phyloP scores from a whole-genome alignment of 2,888 invertebrate genomes.

The Glomeris marginata region DNA sequence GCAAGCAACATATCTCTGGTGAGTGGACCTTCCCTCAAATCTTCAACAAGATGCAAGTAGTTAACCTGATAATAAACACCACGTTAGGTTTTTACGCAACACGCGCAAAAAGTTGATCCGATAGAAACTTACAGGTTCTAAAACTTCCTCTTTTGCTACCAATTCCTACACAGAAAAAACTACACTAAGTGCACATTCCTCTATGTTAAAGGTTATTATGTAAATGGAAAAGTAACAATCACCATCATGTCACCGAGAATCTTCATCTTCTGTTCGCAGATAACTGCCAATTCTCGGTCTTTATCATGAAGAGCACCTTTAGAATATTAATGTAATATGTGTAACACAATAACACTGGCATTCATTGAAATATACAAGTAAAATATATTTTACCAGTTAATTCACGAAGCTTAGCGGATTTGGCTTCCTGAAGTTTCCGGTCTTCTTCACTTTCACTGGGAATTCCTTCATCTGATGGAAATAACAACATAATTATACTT shows the following conservation, averaged over 20 bases:
- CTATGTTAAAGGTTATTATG: background rate
- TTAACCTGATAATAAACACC: constrained; percentile 28
- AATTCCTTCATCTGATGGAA: constrained; percentile 45
- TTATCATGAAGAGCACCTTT: constrained; percentile 68
- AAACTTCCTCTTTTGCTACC: constrained; percentile 20
- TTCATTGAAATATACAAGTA: no score
- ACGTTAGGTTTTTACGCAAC: background rate
- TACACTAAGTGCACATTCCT: background rate
- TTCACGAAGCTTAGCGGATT: constrained; percentile 61
- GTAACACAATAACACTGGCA: background rate
- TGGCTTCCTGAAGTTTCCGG: constrained; percentile 55
- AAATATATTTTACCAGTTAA: constrained; percentile 68
- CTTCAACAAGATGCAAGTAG: constrained; percentile 56
- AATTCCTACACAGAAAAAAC: constrained; percentile 18
- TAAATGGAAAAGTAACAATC: constrained; percentile 4
- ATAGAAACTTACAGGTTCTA: constrained; percentile 17
- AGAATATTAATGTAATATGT: background rate
- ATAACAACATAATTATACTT: background rate
- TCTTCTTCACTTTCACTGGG: constrained; percentile 59
- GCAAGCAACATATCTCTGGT: constrained; percentile 59
- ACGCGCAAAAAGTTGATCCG: background rate
- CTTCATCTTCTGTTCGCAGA: constrained; percentile 77
- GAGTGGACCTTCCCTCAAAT: constrained; percentile 26
- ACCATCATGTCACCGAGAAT: constrained; percentile 47
- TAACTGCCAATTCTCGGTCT: constrained; percentile 68